Base-by-base conservation (phyloP, 2,888 invertebrate genomes). In the Galeruca laticollis region DNA sequence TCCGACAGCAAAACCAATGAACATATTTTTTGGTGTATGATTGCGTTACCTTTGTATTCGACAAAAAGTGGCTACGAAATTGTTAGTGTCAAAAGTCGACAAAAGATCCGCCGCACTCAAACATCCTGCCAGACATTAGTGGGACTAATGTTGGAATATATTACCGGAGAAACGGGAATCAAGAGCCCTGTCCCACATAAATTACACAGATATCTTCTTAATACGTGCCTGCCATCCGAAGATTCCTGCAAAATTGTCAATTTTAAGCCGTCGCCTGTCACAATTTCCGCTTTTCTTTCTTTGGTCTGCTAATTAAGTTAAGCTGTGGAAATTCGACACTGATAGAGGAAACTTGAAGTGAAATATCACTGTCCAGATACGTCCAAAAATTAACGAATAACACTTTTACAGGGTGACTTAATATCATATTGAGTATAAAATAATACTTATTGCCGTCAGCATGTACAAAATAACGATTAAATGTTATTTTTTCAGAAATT, bases 121-220 rank as follows among this genome's bases (percentile, higher is more conserved):
- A 83, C 84, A 83, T 84, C 82, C 82, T 80, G 81, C 80, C 82
- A 84, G 84, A 85, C 84, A 84, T 84, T 84, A 84, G 80, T 79
- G 78, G 82, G 84, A 84, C 84, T 85, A 84, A 84, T 82, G 83
- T 84, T 80, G 80, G 84, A 85, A 85, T 85, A 84, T 85, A 85
- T 85, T 84, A 85, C 84, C 71, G 76, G 76, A 72, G 78, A 74
- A 79, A 72, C 76, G 76, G 75, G 77, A 78, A 77, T 79, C 78
- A 75, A 75, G 80, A 76, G 72, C 78, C 76, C 77, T 74, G 79
- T 77, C 76, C 78, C 78, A 79, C 82, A 81, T 82, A 81, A 82
- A 82, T 83, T 82, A 79, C 78, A 76, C 78, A 82, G 83, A 84
- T 84, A 84, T 84, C 84, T 84, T 80, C 83, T 83, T 84, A 84